phyloP scores from a whole-genome alignment of 2,888 invertebrate genomes.

The Xanthia togata region DNA sequence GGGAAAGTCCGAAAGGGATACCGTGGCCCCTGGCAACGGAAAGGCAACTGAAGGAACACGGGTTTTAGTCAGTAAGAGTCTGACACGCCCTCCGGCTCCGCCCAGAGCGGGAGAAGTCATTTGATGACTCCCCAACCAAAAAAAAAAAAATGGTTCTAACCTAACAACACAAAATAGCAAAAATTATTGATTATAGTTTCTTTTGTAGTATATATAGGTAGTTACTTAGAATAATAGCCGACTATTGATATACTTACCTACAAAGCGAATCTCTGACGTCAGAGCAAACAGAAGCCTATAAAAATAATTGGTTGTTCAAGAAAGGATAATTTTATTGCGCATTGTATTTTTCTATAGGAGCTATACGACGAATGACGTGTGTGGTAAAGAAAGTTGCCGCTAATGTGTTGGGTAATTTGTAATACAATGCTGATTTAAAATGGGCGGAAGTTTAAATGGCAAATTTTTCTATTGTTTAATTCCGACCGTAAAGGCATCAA shows the following conservation, averaged over 20 bases:
- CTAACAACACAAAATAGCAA: neutral
- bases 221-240: neutral
- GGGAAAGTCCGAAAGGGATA: too few species aligned
- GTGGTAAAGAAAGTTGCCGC: slow-evolving; percentile 41
- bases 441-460: slow-evolving; percentile 27
- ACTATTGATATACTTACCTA: slow-evolving; percentile 1
- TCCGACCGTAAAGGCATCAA: neutral
- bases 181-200: neutral
- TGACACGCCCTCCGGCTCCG: too few species aligned
- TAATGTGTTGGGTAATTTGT: slow-evolving; percentile 13
- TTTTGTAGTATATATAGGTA: neutral
- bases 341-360: slow-evolving; percentile 47
- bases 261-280: slow-evolving; percentile 37
- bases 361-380: slow-evolving; percentile 23
- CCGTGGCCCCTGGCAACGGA: too few species aligned
- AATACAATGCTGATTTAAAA: slow-evolving; percentile 24
- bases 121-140: too few species aligned
- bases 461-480: slow-evolving; percentile 17
- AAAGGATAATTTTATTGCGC: slow-evolving; percentile 56
- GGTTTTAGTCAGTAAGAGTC: too few species aligned
- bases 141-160: too few species aligned
- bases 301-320: slow-evolving; percentile 49
- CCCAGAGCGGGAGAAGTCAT: too few species aligned
- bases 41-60: too few species aligned
- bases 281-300: slow-evolving; percentile 41